Percentiles rank a stretch among this genome's conserved stretches.
These are phyloP conservation scores for Cetoscarus ocellatus DNA, from an alignment of 2,797 vertebrate species.

Conservation along the genomic window DNA sequence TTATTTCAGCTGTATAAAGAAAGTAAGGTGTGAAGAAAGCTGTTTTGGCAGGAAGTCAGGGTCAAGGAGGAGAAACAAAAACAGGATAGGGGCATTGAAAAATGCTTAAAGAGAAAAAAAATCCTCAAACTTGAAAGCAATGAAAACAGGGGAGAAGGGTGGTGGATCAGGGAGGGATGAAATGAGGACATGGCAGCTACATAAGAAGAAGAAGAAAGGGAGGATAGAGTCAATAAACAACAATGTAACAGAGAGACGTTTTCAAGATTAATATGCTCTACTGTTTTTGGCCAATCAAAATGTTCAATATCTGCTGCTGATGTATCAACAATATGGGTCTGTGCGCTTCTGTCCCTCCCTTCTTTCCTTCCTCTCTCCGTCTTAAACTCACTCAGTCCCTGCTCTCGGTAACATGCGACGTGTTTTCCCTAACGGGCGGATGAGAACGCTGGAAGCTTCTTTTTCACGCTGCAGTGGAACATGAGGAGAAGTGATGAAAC, in stretches of 20 bases:
- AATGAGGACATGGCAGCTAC: not conserved
- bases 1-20: not conserved
- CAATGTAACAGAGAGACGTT: constrained; percentile 33
- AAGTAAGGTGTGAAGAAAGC: not conserved
- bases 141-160: constrained; percentile 9
- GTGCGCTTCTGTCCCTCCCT: constrained; percentile 16
- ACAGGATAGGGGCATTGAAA: constrained; percentile 10
- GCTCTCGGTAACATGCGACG: constrained; percentile 37
- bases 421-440: constrained; percentile 67
- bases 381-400: constrained; percentile 4
- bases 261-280: constrained; percentile 50
- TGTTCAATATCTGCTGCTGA: constrained; percentile 50
- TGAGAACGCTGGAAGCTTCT: constrained; percentile 58
- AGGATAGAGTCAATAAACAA: constrained; percentile 19
- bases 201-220: constrained; percentile 10
- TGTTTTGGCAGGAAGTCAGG: not conserved
- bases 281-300: constrained; percentile 58
- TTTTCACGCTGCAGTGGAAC: constrained; percentile 65
- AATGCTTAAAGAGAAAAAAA: constrained; percentile 3
- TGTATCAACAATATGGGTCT: constrained; percentile 47
- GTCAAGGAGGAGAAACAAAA: not conserved
- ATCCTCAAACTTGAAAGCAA: constrained; percentile 3
- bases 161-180: not conserved
- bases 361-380: not conserved
- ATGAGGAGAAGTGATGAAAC: constrained; percentile 73